Conservation (phyloP, 1,140 invertebrate species). For the Ooceraea biroi region DNA sequence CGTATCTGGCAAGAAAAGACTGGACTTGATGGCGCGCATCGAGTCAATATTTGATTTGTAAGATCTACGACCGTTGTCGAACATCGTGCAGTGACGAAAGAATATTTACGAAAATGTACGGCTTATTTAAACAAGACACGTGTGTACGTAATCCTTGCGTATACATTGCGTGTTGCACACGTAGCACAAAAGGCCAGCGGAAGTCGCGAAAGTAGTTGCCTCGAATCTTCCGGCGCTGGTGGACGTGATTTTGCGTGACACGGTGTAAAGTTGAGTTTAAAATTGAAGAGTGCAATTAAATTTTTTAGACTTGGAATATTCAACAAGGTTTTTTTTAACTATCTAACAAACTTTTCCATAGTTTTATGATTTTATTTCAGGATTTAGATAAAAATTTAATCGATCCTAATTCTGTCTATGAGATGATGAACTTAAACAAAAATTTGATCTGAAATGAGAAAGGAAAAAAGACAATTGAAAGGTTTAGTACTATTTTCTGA, state of each 20-base stretch:
- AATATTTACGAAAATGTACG: constrained; percentile 58
- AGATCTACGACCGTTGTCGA: constrained; percentile 42
- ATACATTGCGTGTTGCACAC: neutral
- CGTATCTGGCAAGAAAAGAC: neutral
- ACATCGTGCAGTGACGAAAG: constrained; percentile 4
- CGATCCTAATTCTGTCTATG: too few species aligned
- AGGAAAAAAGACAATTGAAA: too few species aligned
- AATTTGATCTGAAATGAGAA: too few species aligned
- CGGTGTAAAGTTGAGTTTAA: neutral
- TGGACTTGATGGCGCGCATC: constrained; percentile 9
- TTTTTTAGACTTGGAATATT: neutral
- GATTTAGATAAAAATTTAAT: too few species aligned
- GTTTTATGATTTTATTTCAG: too few species aligned
- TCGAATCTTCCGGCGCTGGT: neutral
- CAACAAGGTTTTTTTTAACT: neutral
- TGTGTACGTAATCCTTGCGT: constrained; percentile 6
- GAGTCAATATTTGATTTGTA: constrained; percentile 71
- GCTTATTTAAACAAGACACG: constrained; percentile 62
- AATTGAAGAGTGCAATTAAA: constrained; percentile 25
- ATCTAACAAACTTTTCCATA: constrained; percentile 5
- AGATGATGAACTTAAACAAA: too few species aligned
- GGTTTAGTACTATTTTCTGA: too few species aligned
- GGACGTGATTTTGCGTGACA: neutral
- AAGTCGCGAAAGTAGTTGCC: constrained; percentile 18
- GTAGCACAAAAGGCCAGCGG: neutral